Percentiles rank a stretch among this genome's conserved stretches.
phyloP scores from a whole-genome alignment of 2,888 invertebrate genomes.

The Drosophila fulvimacula region DNA sequence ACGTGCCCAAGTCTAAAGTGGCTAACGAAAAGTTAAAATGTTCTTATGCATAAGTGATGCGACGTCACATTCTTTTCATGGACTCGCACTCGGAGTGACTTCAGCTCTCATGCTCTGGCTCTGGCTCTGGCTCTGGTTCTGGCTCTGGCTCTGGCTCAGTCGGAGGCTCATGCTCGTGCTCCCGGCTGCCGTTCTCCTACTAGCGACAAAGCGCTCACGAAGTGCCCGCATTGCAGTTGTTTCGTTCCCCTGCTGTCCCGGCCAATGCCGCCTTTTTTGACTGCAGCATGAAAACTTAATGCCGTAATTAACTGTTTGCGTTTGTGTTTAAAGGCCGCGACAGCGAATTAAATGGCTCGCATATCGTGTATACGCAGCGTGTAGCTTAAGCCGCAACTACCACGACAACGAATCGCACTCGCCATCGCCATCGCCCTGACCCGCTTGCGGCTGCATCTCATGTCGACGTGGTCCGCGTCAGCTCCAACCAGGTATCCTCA shows the following conservation, averaged over 20 bases:
- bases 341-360: constrained; percentile 44
- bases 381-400: constrained; percentile 43
- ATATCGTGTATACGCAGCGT: constrained; percentile 64
- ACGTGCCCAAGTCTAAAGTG: constrained; percentile 68
- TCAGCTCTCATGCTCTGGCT: constrained; percentile 9
- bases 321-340: constrained; percentile 62
- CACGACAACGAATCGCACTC: constrained; percentile 29
- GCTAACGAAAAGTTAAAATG: constrained; percentile 76
- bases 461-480: not conserved
- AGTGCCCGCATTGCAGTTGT: constrained; percentile 76
- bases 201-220: constrained; percentile 73
- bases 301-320: constrained; percentile 77
- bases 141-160: constrained; percentile 29
- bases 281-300: constrained; percentile 76
- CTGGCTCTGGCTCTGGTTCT: constrained; percentile 15
- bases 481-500: not conserved
- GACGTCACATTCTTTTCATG: constrained; percentile 50
- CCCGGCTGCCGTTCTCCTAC: constrained; percentile 21
- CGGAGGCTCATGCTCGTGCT: constrained; percentile 7
- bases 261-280: constrained; percentile 38
- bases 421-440: constrained; percentile 39
- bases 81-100: constrained; percentile 5
- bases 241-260: constrained; percentile 44
- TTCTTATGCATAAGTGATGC: constrained; percentile 78
- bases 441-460: constrained; percentile 46